Base-by-base conservation (phyloP, 2,113 vertebrate genomes). In the Pedetes capensis region DNA sequence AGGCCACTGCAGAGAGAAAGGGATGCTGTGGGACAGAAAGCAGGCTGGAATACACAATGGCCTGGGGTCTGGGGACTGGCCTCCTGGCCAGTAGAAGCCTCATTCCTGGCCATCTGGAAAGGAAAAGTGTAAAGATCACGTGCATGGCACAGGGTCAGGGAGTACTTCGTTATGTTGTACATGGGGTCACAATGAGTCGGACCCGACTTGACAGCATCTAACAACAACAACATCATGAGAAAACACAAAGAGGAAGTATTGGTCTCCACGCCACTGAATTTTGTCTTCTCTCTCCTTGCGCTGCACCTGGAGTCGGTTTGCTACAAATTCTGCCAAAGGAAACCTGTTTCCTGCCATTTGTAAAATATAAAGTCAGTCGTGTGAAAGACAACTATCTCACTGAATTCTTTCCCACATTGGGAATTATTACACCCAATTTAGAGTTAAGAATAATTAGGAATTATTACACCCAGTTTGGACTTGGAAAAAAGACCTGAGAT, bases 401-500 rank as follows among this genome's bases (percentile, higher is more conserved):
- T 34, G 25, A 79, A 64, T 49, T 80, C 34, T 93, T n/a, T 61
- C 23, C 18, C 17, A n/a, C 55, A 68, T 66, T 61, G 80, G 34
- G 2, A 0, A 27, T 79, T 79, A 47, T 25, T 49, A 12, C n/a
- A 53, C 20, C 68, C 55, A 90, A 59, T 87, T 66, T 80, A 10
- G 69, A 89, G n/a, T n/a, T n/a, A n/a, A n/a, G n/a, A n/a, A n/a
- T n/a, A n/a, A n/a, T 84, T 87, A 25, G 49, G 25, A 86, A 63
- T 79, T 79, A 47, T 25, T 49, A 12, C n/a, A 53, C 20, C 68
- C 55, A 90, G 53, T 87, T 66, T 80, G 13, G 69, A 89, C 51
- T 74, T 68, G 8, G 72, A 80, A 78, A 91, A 89, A 85, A 82
- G n/a, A n/a, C n/a, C 18, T 68, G 51, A 94, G 76, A 55, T 8